phyloP scores from a whole-genome alignment of 2,797 vertebrate species.

The Pseudochaenichthys georgianus region DNA sequence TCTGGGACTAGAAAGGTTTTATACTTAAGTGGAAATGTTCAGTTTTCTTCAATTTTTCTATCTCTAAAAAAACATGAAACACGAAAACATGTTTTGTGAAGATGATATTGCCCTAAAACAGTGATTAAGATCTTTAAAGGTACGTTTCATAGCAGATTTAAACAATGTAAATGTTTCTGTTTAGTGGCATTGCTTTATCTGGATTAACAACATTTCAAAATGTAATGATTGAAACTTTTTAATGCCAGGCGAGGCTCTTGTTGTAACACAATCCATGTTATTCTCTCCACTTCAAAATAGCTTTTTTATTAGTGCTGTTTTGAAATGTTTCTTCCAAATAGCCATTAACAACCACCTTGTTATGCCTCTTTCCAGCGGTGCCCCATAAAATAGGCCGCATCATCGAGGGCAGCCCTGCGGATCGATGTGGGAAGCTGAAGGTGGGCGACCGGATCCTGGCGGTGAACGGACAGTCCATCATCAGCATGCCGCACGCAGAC shows the following conservation, averaged over 20 bases:
- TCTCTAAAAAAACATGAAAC: neutral
- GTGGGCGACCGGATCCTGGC: conserved; percentile 99
- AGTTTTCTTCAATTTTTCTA: conserved; percentile 6
- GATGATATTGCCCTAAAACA: conserved; percentile 1
- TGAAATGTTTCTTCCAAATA: conserved; percentile 27
- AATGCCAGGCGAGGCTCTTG: neutral
- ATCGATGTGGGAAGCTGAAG: conserved; percentile 97
- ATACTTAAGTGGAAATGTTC: neutral
- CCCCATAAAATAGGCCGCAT: conserved; percentile 99
- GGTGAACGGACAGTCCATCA: conserved; percentile 98
- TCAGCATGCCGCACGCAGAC: conserved; percentile 99
- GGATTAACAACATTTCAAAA: neutral
- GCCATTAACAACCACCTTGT: conserved; percentile 27
- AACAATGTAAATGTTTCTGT: neutral
- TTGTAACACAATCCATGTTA: conserved; percentile 1
- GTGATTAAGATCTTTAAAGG: neutral
- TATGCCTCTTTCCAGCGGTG: conserved; percentile 86
- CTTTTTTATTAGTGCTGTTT: conserved; percentile 15
- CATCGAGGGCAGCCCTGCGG: conserved; percentile 98
- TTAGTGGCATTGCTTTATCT: neutral
- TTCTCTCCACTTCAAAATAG: neutral
- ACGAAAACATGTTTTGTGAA: neutral
- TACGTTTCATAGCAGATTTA: neutral
- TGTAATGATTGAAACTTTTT: neutral
- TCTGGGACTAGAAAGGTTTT: conserved; percentile 11